Conservation (phyloP, 2,888 invertebrate species). For the Blera fallax region DNA sequence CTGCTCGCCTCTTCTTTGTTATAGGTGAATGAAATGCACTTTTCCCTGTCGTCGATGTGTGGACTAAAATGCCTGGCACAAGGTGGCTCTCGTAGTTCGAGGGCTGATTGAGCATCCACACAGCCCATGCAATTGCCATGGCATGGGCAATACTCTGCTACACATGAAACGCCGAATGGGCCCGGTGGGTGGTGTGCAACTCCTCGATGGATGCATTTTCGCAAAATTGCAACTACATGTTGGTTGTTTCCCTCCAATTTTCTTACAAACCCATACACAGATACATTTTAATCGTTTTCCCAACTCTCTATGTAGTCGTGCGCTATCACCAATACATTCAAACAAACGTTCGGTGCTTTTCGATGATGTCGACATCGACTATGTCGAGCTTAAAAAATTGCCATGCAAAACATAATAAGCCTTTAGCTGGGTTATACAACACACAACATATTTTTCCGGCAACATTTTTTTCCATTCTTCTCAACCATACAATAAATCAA, state of each 20-base stretch:
- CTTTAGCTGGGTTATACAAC: constrained; percentile 77
- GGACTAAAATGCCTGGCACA: not conserved
- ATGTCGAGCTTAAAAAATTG: constrained; percentile 59
- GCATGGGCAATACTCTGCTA: not conserved
- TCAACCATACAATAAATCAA: constrained; percentile 71
- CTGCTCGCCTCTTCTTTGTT: constrained; percentile 24
- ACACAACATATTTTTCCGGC: constrained; percentile 76
- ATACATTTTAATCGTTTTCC: not conserved
- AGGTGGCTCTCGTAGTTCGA: not conserved
- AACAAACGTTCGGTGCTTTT: constrained; percentile 43
- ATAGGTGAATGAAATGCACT: constrained; percentile 44
- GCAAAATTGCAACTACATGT: constrained; percentile 58
- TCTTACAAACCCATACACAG: constrained; percentile 40
- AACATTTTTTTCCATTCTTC: constrained; percentile 75
- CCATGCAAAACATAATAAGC: constrained; percentile 78
- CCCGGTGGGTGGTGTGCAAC: too few species aligned
- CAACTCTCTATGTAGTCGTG: constrained; percentile 14
- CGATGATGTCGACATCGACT: constrained; percentile 61
- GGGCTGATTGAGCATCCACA: constrained; percentile 36
- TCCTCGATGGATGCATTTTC: constrained; percentile 54
- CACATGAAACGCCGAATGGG: constrained; percentile 1
- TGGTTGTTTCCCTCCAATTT: constrained; percentile 54
- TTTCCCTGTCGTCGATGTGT: constrained; percentile 32
- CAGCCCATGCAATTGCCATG: not conserved
- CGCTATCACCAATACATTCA: constrained; percentile 46